Evolutionary conservation across 1,140 invertebrate genomes (phyloP), one percentile per base, ranked within the genome.

Genomic region (Mylabris phalerata): DNA sequence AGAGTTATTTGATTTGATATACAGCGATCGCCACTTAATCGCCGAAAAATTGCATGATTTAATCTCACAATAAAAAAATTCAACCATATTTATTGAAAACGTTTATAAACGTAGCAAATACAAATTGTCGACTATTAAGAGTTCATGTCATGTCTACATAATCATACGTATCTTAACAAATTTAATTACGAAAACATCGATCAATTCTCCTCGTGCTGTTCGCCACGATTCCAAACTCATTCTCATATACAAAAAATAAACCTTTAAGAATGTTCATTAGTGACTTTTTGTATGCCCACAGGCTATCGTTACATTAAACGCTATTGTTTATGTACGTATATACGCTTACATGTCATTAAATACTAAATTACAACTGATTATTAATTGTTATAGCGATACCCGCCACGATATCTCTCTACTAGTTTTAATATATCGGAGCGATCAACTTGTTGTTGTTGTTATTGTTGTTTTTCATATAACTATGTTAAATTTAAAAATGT

Each of bases 121-220:
- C 61, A 63, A 63, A 63, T 63, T 60, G 61, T 60, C 56, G 54
- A 59, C 57, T 32, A 54, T 55, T 42, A 52, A 52, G 57, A 42
- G 32, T 32, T 48, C 61, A 32, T 55, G 49, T 51, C 57, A 59
- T 60, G 52, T 60, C 50, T 41, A 51, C 50, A 59, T 62, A 63
- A 63, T 60, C 57, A 55, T 51, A 44, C 57, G 57, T 49, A 52
- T 32, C 32, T 32, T 63, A 46, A 44, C 57, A 59, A 59, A 56
- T 56, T 63, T 63, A 63, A 63, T 63, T 63, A 59, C 32, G 19
- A 19, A 19, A 32, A 32, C 61, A 48, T 57, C 57, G 52, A 63
- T 63, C 61, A 60, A 60, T 63, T 54, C 54, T 41, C 48, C 59
- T 61, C 55, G 42, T 47, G 47, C 26, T 26, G 41, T 45, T 26